phyloP scores from a whole-genome alignment of 2,797 vertebrate genomes.

The Lutjanus campechanus region DNA sequence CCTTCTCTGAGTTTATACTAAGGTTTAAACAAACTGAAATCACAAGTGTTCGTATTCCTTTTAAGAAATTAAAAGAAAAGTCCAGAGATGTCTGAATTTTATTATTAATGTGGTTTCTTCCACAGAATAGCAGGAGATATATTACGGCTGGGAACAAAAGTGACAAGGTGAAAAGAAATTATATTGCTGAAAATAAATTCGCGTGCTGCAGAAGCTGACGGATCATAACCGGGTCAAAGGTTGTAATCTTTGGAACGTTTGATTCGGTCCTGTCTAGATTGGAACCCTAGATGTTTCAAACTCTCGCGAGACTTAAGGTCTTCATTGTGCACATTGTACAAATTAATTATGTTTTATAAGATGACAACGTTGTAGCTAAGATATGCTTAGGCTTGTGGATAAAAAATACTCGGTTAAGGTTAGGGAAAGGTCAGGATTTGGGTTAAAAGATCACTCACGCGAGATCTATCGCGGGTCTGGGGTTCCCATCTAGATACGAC shows the following conservation, averaged over 20 bases:
- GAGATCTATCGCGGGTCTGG: too few relatives aligned
- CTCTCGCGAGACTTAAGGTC: too few relatives aligned
- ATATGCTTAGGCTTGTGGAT: too few relatives aligned
- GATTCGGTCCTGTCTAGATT: background rate
- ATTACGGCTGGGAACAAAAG: background rate
- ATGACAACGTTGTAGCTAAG: too few relatives aligned
- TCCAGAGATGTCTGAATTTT: background rate
- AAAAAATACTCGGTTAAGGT: too few relatives aligned
- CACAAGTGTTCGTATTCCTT: background rate
- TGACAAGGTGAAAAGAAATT: background rate
- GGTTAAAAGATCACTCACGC: too few relatives aligned
- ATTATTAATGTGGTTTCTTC: background rate
- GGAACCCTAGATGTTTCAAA: too few relatives aligned
- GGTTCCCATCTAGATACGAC: too few relatives aligned
- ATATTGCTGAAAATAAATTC: fast-evolving
- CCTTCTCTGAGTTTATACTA: background rate
- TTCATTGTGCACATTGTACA: too few relatives aligned
- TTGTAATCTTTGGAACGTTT: conserved; percentile 12
- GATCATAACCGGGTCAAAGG: conserved; percentile 64
- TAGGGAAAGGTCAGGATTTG: too few relatives aligned
- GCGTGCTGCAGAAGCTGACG: fast-evolving
- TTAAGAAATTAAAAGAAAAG: background rate
- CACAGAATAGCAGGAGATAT: fast-evolving
- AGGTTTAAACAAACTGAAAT: background rate
- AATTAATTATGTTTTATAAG: too few relatives aligned